Base-by-base conservation (phyloP, 2,888 invertebrate species). In the Gymnocheta viridis region DNA sequence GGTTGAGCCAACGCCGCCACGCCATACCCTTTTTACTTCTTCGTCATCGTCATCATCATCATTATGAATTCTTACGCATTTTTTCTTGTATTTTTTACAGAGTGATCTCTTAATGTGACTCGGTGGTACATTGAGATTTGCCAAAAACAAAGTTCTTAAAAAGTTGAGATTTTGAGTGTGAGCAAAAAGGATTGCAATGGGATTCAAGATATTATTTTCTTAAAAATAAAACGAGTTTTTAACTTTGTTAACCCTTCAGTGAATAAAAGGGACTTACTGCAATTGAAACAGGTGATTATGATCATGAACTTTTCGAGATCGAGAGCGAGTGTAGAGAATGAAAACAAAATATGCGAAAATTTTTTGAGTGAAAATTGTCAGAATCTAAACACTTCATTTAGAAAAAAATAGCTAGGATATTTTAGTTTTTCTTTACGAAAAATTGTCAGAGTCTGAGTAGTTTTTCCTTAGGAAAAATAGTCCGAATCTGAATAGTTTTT, bases 31-130 rank as follows among this genome's bases (percentile, higher is more conserved):
- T 79, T 79, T 82, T 67, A 58, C 58, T 77, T 67, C 22, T 44
- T 58, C 29, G 2, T 14, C 66, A 17, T 56, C 78, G 44, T 62
- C 78, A 60, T 76, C 66, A 56, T 80, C 83, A 38, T 77, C 81
- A 81, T 81, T 84, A 84, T 81, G 81, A 84, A 81, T 81, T 81
- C 81, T 84, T 81, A 77, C 66, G 81, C 80, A 80, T 76, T 72
- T 80, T 74, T 82, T 70, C 3, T 64, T 35, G 7, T 73, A 17
- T 60, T 74, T 72, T 64, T 44, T 70, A 73, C 64, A 79, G 17
- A 35, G 24, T 79, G 79, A 79, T 82, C 69, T 79, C 74, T 82
- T 82, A 82, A 79, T 79, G 82, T 82, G 74, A 32, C 41, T 51
- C 32, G 73, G 41, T 69, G 67, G 67, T 81, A 73, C 81, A 77